Conservation (phyloP, 2,888 invertebrate species). For the Girardia tigrina region DNA sequence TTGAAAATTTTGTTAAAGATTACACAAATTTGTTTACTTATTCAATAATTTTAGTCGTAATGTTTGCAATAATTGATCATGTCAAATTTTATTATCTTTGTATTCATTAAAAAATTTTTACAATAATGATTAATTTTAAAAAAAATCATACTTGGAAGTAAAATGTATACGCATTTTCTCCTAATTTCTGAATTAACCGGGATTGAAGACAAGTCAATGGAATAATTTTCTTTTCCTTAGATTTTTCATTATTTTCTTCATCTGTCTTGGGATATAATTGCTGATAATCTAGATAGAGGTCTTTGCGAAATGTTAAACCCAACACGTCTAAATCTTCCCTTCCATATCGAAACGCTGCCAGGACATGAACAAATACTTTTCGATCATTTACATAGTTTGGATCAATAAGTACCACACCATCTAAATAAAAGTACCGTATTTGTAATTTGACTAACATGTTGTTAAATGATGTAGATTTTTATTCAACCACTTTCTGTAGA, state of each 20-base stretch:
- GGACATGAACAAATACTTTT: constrained; percentile 86
- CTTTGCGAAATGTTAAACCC: constrained; percentile 89
- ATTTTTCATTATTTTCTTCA: constrained; percentile 38
- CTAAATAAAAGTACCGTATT: too few species aligned
- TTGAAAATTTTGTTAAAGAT: too few species aligned
- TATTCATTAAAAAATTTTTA: too few species aligned
- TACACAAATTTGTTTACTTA: too few species aligned
- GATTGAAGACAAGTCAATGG: constrained; percentile 74
- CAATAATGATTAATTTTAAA: too few species aligned
- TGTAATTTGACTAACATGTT: too few species aligned
- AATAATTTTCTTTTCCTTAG: neutral
- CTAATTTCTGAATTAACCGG: constrained; percentile 84
- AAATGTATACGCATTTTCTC: constrained; percentile 90
- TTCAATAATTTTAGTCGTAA: too few species aligned
- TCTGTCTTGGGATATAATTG: constrained; percentile 53
- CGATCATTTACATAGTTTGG: constrained; percentile 89
- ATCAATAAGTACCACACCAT: constrained; percentile 93
- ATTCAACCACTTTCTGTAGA: too few species aligned
- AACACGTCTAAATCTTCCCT: constrained; percentile 94
- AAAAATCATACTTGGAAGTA: constrained; percentile 55
- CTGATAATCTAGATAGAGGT: constrained; percentile 81
- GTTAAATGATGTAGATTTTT: too few species aligned
- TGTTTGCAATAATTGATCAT: too few species aligned
- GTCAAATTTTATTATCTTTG: too few species aligned
- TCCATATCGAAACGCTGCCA: constrained; percentile 94